These are phyloP conservation scores for Tamias sibiricus DNA, from an alignment of 2,113 vertebrate species.

Conservation along the genomic window DNA sequence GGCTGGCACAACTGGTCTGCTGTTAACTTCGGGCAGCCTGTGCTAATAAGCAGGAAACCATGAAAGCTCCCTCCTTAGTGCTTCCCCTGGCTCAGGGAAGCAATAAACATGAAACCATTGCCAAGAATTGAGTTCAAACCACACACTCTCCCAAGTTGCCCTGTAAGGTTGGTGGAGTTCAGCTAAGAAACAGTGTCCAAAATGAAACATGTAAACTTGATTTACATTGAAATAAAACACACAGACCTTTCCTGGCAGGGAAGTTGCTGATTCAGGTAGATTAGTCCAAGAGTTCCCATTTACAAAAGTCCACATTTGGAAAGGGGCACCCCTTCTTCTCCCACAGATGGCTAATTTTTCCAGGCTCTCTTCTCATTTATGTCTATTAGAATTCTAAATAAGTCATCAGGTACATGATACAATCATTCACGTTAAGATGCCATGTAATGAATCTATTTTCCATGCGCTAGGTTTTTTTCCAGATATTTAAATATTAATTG, in stretches of 20 bases:
- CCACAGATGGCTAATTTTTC: background rate
- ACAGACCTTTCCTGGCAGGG: background rate
- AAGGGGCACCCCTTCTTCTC: background rate
- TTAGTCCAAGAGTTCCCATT: background rate
- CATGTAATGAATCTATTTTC: background rate
- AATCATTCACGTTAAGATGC: background rate
- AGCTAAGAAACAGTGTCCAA: background rate
- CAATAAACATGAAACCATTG: background rate
- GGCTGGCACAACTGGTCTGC: background rate
- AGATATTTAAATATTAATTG: background rate
- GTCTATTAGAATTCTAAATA: background rate
- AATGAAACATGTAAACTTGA: background rate
- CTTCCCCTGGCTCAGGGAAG: background rate
- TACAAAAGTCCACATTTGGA: background rate
- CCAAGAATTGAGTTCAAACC: background rate
- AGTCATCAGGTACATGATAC: background rate
- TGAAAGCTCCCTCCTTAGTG: background rate
- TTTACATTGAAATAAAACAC: background rate
- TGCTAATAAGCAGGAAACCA: background rate
- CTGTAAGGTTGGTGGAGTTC: background rate
- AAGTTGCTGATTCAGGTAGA: background rate
- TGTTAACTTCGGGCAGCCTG: background rate
- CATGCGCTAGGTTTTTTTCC: background rate
- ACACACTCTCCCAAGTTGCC: background rate
- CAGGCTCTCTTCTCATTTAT: background rate